phyloP scores from a whole-genome alignment of 1,140 invertebrate species.

The Lepidurus apus region DNA sequence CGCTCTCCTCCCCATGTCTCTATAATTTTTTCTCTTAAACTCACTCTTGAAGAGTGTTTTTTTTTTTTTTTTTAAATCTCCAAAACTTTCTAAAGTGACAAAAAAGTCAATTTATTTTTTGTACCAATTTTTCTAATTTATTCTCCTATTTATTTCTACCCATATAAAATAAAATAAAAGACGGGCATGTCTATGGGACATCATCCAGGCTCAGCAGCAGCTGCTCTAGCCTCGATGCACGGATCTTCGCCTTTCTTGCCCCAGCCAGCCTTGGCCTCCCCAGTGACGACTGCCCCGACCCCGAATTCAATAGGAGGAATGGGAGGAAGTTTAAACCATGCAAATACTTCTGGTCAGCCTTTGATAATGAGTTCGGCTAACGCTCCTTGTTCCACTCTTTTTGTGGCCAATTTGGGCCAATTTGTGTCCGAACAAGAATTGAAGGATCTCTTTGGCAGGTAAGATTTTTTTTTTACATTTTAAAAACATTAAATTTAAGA shows the following conservation, averaged over 20 bases:
- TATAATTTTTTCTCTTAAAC: background rate
- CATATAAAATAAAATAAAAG: constrained; percentile 29
- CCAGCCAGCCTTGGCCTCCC: constrained; percentile 75
- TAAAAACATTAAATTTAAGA: background rate
- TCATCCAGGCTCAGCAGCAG: constrained; percentile 43
- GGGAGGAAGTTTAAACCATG: constrained; percentile 41
- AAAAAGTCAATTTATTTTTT: background rate
- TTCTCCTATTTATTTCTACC: background rate
- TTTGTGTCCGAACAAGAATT: constrained; percentile 95
- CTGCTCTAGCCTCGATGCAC: constrained; percentile 66
- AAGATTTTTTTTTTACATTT: constrained; percentile 43
- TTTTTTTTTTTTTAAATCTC: background rate
- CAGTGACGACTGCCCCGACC: constrained; percentile 72
- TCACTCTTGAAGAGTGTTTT: background rate
- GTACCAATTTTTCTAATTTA: background rate
- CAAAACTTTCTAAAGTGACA: too few species aligned
- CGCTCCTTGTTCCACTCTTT: constrained; percentile 91
- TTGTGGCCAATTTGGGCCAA: constrained; percentile 93
- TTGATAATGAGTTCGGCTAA: constrained; percentile 49
- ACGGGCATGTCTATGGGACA: constrained; percentile 39
- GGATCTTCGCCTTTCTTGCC: constrained; percentile 69
- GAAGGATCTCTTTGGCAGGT: constrained; percentile 97
- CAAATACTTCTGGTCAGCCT: constrained; percentile 28
- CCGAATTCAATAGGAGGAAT: constrained; percentile 52
- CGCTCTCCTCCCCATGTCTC: background rate